phyloP scores from a whole-genome alignment of 2,797 vertebrate species.

The Balearica regulorum region DNA sequence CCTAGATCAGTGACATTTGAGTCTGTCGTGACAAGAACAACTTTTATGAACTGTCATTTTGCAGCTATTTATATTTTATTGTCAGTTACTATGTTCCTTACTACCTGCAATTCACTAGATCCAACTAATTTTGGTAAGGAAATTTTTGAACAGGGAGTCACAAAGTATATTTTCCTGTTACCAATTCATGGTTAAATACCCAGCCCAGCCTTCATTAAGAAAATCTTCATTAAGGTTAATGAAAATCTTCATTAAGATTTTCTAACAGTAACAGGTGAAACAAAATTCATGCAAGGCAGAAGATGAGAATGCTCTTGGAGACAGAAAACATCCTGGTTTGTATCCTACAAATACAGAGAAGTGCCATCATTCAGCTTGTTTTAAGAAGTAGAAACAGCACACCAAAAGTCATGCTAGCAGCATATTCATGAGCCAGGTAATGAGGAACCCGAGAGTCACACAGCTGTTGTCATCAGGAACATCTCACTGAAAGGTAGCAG shows the following conservation, averaged over 20 bases:
- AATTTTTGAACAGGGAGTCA: not conserved
- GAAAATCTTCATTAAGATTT: not conserved
- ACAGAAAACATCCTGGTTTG: not conserved
- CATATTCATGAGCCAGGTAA: not conserved
- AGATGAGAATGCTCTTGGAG: not conserved
- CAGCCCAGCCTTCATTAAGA: not conserved
- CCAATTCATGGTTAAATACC: not conserved
- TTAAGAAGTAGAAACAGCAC: not conserved
- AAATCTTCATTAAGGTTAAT: not conserved
- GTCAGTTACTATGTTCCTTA: conserved; percentile 37
- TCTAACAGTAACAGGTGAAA: not conserved
- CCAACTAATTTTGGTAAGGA: conserved; percentile 23
- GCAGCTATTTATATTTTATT: conserved; percentile 66
- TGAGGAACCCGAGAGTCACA: not conserved
- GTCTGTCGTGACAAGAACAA: conserved; percentile 13
- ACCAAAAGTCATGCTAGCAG: not conserved
- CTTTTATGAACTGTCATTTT: conserved; percentile 58
- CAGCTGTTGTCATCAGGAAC: not conserved
- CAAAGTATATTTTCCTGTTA: not conserved
- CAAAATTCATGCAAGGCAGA: not conserved
- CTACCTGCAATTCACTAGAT: not conserved
- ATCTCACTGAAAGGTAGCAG: not conserved
- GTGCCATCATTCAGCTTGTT: not conserved
- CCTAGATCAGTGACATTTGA: conserved; percentile 23
- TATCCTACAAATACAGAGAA: not conserved